Evolutionary conservation across 2,888 invertebrate species (phyloP).

Genomic region (Tenthredo distinguenda): DNA sequence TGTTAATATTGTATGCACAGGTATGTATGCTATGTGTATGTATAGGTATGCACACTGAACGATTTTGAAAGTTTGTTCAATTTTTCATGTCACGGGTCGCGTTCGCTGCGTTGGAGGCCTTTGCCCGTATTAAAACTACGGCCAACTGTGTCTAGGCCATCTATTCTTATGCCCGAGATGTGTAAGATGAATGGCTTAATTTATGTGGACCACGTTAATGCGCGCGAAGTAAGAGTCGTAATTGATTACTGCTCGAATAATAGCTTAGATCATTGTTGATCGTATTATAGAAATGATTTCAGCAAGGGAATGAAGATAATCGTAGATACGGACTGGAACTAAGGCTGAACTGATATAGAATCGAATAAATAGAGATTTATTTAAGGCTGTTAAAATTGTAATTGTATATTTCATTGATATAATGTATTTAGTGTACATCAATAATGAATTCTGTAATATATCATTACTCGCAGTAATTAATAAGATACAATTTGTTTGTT

Average conservation of each 20-base stretch:
- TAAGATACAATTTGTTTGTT: constrained; percentile 41
- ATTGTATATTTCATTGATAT: constrained; percentile 41
- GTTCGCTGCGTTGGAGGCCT: constrained; percentile 23
- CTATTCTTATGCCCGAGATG: constrained; percentile 63
- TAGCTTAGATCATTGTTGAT: not conserved
- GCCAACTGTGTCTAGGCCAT: constrained; percentile 72
- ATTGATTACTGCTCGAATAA: not conserved
- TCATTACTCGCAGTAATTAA: constrained; percentile 14
- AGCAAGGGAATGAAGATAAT: not conserved
- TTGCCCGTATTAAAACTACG: constrained; percentile 55
- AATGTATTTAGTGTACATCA: constrained; percentile 24
- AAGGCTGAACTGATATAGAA: not conserved
- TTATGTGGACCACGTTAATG: constrained; percentile 17
- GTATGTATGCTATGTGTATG: not conserved
- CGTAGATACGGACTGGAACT: not conserved
- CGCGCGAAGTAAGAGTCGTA: not conserved
- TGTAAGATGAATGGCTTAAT: constrained; percentile 8
- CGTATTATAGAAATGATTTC: not conserved
- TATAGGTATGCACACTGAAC: not conserved
- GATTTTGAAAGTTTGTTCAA: constrained; percentile 47
- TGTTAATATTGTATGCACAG: not conserved
- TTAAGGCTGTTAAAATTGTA: constrained; percentile 21
- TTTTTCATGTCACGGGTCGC: constrained; percentile 49
- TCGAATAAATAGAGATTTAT: not conserved
- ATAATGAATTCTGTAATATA: constrained; percentile 3